Evolutionary conservation across 30 jellyfish, hydroid and myxozoan species (phyloP), one percentile per base, ranked within the genome.

Genomic region (Nemopilema nomurai): DNA sequence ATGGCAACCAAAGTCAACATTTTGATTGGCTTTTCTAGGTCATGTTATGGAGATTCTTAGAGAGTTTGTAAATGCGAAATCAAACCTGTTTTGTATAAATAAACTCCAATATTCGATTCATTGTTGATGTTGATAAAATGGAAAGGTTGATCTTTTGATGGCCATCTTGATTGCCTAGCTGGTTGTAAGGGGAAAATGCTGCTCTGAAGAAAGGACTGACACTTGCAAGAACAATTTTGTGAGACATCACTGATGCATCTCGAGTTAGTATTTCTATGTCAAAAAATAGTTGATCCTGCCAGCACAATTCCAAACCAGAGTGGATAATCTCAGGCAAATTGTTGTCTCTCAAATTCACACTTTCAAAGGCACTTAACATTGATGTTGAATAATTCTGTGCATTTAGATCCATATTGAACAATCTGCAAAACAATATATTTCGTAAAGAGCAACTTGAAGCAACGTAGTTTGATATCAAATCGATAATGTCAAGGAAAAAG

Each of bases 161-260:
- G 57, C 57, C 57, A 6, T 3, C 57, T 41, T 41, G 9, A 41
- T 41, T 41, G 57, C 57, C 13, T 3, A 41, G 57, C 62, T 73
- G 80, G 67, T 84, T 76, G 23, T 18, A 30, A 0, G 93, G 93
- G 23, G 93, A 84, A 65, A 84, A 74, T 0, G 75, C 87, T 8
- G 85, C 84, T 28, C 72, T 73, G 83, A 84, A 84, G 69, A 71
- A 84, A 9, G 93, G 93, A 51, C 93, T 84, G 30, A 84, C 82
- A 65, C 93, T 51, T 16, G 93, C 82, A 1, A 84, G 79, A 19
- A 84, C 83, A 49, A 84, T 51, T 25, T 77, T 77, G 57, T 84
- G 93, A 67, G 87, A 67, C 75, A 72, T 73, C 1, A 73, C 81
- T 33, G 79, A 51, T n/a, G 68, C 76, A 23, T 84, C 93, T 63